These are phyloP conservation scores for Hymenopus coronatus DNA, from an alignment of 2,888 invertebrate species.

Conservation along the genomic window DNA sequence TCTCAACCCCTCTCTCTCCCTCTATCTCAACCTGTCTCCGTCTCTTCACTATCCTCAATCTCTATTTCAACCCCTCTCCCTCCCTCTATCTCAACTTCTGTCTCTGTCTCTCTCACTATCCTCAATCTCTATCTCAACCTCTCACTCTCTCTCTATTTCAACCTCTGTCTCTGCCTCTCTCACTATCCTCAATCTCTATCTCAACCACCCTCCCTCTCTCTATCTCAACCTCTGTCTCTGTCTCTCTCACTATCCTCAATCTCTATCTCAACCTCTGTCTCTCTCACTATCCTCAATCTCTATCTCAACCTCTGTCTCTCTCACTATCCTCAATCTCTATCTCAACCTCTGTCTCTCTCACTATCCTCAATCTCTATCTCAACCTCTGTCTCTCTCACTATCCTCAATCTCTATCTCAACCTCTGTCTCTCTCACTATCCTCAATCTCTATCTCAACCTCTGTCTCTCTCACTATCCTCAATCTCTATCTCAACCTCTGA, in stretches of 20 bases:
- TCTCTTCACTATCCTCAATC: not conserved
- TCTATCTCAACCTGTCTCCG: too few relatives aligned
- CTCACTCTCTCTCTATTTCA: not conserved
- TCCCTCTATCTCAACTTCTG: not conserved
- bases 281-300: not conserved
- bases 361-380: not conserved
- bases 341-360: not conserved
- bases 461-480: not conserved
- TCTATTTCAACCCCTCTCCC: not conserved
- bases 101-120: not conserved
- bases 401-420: not conserved
- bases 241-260: not conserved
- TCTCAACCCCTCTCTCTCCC: not conserved
- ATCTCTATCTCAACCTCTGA: not conserved
- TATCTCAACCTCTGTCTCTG: not conserved
- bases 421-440: not conserved
- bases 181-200: not conserved
- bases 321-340: not conserved
- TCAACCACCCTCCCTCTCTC: not conserved
- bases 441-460: not conserved
- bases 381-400: not conserved
- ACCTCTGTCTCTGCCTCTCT: not conserved
- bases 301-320: not conserved
- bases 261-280: not conserved
- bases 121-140: not conserved